Evolutionary conservation across 92 coral and sea anemone species (phyloP).

Genomic region (Porites rus): DNA sequence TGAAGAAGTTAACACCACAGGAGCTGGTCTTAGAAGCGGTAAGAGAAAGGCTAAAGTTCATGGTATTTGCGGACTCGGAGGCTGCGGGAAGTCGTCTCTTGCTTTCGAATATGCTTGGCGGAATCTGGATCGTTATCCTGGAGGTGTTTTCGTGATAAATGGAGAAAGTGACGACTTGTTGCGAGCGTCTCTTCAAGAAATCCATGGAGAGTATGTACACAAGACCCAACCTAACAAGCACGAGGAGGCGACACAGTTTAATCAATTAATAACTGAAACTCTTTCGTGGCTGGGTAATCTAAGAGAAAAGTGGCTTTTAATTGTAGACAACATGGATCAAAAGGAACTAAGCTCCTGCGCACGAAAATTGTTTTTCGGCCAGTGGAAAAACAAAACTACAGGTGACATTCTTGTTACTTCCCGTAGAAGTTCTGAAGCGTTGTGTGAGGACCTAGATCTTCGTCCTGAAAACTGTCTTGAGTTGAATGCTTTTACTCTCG

Average conservation of each 20-base stretch:
- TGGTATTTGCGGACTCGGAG: slow-evolving; percentile 65
- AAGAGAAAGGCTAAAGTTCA: not conserved
- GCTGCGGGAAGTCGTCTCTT: slow-evolving; percentile 69
- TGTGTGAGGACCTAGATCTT: slow-evolving; percentile 52
- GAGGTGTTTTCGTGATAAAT: slow-evolving; percentile 66
- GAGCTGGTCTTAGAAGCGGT: not conserved
- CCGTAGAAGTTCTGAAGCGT: slow-evolving; percentile 55
- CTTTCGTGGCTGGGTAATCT: slow-evolving; percentile 48
- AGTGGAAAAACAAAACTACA: slow-evolving; percentile 58
- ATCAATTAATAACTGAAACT: slow-evolving; percentile 47
- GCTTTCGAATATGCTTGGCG: slow-evolving; percentile 60
- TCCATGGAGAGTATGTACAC: slow-evolving; percentile 21
- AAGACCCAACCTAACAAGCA: slow-evolving; percentile 31
- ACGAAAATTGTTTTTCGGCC: slow-evolving; percentile 61
- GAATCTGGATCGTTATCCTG: slow-evolving; percentile 29
- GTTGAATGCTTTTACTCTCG: not conserved
- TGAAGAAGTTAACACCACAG: not conserved
- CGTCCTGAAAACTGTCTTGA: not conserved
- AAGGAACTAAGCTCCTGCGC: slow-evolving; percentile 55
- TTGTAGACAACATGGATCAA: slow-evolving; percentile 67
- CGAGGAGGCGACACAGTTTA: not conserved
- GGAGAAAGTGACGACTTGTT: slow-evolving; percentile 51
- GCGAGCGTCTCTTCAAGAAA: slow-evolving; percentile 8
- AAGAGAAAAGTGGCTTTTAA: slow-evolving; percentile 58
- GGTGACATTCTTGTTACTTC: slow-evolving; percentile 80